Evolutionary conservation across 2,113 vertebrate species (phyloP).

Genomic region (Nesospiza acunhae): DNA sequence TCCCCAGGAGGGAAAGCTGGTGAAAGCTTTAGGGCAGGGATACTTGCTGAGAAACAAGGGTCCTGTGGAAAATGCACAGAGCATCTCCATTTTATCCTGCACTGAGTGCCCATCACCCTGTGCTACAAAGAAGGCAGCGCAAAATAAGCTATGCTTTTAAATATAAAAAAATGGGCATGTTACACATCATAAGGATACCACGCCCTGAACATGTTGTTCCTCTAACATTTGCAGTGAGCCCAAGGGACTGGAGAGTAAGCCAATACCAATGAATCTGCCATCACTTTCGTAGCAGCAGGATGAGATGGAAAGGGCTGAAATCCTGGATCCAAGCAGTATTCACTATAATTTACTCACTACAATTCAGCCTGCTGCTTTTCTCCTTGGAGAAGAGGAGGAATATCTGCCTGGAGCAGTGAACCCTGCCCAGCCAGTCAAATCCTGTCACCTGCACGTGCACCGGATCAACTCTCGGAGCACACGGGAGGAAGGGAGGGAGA

Average conservation of each 20-base stretch:
- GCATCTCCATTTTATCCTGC: not conserved
- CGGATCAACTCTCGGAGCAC: not conserved
- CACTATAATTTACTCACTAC: not conserved
- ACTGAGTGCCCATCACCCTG: not conserved
- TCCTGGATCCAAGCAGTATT: not conserved
- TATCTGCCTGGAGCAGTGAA: not conserved
- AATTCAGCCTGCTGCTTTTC: not conserved
- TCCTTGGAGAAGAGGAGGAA: not conserved
- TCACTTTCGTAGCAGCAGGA: not conserved
- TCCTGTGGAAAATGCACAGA: not conserved
- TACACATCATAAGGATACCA: not conserved
- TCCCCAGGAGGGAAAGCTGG: not conserved
- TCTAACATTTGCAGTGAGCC: not conserved
- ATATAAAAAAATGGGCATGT: not conserved
- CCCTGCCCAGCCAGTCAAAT: not conserved
- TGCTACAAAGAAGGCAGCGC: not conserved
- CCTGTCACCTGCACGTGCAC: not conserved
- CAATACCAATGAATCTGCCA: not conserved
- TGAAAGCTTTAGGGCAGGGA: not conserved
- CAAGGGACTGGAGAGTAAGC: not conserved
- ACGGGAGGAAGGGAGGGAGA: constrained; percentile 47
- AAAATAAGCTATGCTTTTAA: not conserved
- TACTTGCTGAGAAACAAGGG: not conserved
- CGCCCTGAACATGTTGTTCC: not conserved
- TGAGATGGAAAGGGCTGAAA: not conserved